Percentiles rank a stretch among this genome's conserved stretches.
Evolutionary conservation across 1,140 invertebrate genomes (phyloP).

Genomic region (Halesus radiatus): DNA sequence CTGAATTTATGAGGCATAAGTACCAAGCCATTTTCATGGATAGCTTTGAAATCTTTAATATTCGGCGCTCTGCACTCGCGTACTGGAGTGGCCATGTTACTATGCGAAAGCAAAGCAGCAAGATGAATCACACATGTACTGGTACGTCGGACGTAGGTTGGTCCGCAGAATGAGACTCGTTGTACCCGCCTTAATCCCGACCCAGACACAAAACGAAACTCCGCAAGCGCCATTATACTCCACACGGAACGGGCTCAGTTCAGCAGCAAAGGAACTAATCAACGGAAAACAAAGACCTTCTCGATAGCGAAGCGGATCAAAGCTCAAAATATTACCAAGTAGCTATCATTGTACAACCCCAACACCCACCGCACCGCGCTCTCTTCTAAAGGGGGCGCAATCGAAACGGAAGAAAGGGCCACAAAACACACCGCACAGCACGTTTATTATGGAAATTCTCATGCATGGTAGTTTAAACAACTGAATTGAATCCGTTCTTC

Average conservation of each 20-base stretch:
- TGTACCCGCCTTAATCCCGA: slow-evolving; percentile 27
- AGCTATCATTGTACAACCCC: slow-evolving; percentile 37
- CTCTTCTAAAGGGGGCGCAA: background rate
- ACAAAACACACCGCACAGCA: no score
- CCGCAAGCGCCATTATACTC: slow-evolving; percentile 25
- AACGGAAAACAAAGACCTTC: slow-evolving; percentile 51
- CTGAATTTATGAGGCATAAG: no score
- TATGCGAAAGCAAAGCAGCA: background rate
- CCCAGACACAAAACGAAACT: slow-evolving; percentile 38
- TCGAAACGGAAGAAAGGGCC: no score
- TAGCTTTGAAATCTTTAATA: background rate
- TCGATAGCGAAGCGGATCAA: slow-evolving; percentile 50
- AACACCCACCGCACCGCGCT: background rate
- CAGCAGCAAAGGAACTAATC: slow-evolving; percentile 49
- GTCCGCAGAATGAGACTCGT: slow-evolving; percentile 26
- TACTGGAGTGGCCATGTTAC: background rate
- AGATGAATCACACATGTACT: slow-evolving; percentile 8
- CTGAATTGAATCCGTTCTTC: no score
- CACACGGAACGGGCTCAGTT: slow-evolving; percentile 19
- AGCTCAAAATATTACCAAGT: slow-evolving; percentile 49
- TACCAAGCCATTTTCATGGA: background rate
- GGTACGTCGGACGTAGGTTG: background rate
- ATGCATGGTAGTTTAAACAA: no score
- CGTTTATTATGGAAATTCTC: no score
- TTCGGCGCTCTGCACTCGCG: background rate